Percentiles rank a stretch among this genome's conserved stretches.
These are phyloP conservation scores for Euborellia annulipes DNA, from an alignment of 1,140 invertebrate genomes.

Conservation along the genomic window DNA sequence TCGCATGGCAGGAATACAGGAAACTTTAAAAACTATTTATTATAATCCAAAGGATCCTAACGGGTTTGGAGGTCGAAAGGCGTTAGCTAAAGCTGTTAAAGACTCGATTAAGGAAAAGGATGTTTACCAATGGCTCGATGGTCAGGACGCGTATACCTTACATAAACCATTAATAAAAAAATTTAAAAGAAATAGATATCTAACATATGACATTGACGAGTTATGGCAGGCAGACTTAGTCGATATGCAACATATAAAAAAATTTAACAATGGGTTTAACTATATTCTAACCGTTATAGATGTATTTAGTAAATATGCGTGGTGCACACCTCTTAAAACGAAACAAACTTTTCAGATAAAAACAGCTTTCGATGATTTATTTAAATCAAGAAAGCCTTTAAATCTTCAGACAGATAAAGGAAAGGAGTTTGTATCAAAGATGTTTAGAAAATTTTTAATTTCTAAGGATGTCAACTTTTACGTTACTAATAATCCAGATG, in stretches of 20 bases:
- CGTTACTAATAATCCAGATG: background rate
- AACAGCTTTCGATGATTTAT: constrained; percentile 17
- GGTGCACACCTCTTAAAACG: constrained; percentile 21
- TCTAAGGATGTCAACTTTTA: background rate
- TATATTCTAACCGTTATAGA: constrained; percentile 27
- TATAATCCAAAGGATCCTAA: no score
- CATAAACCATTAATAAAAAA: constrained; percentile 13
- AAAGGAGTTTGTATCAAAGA: constrained; percentile 15
- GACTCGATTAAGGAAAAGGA: no score
- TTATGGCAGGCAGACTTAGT: constrained; percentile 26
- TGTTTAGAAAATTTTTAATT: background rate
- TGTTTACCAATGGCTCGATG: constrained; percentile 13
- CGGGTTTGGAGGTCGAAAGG: no score
- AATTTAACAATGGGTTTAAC: constrained; percentile 18
- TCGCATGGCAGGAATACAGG: no score
- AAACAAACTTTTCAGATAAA: constrained; percentile 19
- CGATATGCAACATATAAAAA: constrained; percentile 19
- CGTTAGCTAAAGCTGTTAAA: no score
- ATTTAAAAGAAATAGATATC: constrained; percentile 15
- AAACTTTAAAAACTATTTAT: no score
- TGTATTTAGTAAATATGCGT: constrained; percentile 24
- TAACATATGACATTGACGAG: constrained; percentile 19
- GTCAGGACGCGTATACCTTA: constrained; percentile 17
- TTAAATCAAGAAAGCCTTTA: constrained; percentile 12
- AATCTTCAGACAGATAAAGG: constrained; percentile 18